phyloP scores from a whole-genome alignment of 2,888 invertebrate species.

The Acanthosepion esculentum region DNA sequence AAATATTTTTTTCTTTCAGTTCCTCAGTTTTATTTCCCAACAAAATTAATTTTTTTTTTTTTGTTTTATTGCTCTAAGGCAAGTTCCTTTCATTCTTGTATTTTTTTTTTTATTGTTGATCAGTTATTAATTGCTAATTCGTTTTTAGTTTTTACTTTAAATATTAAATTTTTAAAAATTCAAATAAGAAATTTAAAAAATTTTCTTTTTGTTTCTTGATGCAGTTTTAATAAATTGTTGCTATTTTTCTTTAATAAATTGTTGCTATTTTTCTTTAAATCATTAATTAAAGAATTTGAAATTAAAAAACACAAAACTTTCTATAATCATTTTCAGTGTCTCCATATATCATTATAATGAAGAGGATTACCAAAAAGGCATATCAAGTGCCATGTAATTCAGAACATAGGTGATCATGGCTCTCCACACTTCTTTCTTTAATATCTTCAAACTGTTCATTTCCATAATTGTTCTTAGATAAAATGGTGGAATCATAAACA shows the following conservation, averaged over 20 bases:
- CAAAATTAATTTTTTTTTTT: not conserved
- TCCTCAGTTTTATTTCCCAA: not conserved
- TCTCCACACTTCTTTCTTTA: no score
- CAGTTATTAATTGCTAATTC: not conserved
- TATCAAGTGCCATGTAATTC: no score
- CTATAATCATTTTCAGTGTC: not conserved
- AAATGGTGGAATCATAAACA: no score
- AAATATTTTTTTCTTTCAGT: not conserved
- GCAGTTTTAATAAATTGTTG: not conserved
- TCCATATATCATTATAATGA: no score
- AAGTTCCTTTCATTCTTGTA: not conserved
- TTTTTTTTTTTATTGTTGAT: no score
- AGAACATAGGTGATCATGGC: no score
- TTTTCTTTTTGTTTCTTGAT: not conserved
- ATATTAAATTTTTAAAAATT: not conserved
- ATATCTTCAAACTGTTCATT: no score
- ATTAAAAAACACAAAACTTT: not conserved
- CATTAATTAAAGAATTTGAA: not conserved
- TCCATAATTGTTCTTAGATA: no score
- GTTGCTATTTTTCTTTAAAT: not conserved
- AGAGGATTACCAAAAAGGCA: no score
- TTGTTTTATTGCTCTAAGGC: not conserved
- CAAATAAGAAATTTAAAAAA: not conserved
- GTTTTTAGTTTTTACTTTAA: not conserved
- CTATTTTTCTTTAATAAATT: not conserved